Base-by-base conservation (phyloP, 2,888 invertebrate genomes). In the Aleiodes testaceus region DNA sequence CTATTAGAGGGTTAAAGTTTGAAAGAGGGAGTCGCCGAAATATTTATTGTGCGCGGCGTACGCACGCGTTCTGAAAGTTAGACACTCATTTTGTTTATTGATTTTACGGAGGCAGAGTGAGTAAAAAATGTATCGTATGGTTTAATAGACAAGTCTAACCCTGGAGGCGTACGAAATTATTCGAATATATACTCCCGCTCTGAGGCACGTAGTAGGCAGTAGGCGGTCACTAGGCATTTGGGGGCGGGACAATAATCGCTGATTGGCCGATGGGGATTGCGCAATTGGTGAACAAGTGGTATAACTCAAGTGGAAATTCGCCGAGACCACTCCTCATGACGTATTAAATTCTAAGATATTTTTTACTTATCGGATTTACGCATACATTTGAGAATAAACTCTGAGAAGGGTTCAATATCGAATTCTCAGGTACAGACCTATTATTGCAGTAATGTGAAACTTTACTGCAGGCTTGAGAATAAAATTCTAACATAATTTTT, bases 321-420 rank as follows among this genome's bases (percentile, higher is more conserved):
- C 16, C 36, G 59, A 42, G 42, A 59, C 59, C 59, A 59, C 42
- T 42, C 59, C 59, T 59, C 18, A 42, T 42, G 42, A 42, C n/a
- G 59, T 59, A 59, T 59, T 59, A 59, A 59, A 59, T 36, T 6
- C 36, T 59, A 18, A 59, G 42, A 18, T 42, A 59, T 59, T 59
- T 59, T 42, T 59, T 26, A 36, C 36, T 42, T 59, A 59, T 42
- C 59, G 59, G 59, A 59, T 59, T 59, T 59, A 59, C 59, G 59
- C 59, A 59, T 59, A 59, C 18, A 59, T 42, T 20, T 42, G 18
- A 18, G 59, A 55, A 55, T 55, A 55, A 55, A 55, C 16, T 55
- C 30, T 14, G 16, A 55, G 26, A 42, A 18, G 59, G 59, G 59
- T 42, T 59, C 36, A 59, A 59, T 59, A 59, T 42, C 36, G 42